A percentile compares a stretch with the other conserved stretches of the same genome.
Conservation (phyloP, 2,797 vertebrate species). For the Presbytis comata region DNA sequence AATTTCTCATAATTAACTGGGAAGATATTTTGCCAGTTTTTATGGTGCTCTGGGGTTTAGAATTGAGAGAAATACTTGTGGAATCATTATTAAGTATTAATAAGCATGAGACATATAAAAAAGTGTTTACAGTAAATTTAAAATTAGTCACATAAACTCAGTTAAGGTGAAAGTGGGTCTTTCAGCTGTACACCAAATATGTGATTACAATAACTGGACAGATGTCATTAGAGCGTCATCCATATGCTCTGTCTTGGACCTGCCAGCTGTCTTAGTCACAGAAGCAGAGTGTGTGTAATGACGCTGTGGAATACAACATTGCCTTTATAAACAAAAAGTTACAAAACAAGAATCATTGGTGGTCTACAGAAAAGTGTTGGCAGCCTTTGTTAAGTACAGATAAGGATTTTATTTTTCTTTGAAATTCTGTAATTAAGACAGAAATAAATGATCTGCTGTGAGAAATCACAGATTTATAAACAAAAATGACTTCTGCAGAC, state of each 20-base stretch:
- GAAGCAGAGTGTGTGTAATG: neutral
- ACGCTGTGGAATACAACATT: neutral
- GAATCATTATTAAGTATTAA: slow-evolving; percentile 10
- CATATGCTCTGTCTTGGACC: neutral
- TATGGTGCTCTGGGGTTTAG: neutral
- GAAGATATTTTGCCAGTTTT: neutral
- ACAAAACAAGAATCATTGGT: neutral
- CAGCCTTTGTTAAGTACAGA: neutral
- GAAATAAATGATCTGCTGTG: neutral
- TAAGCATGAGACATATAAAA: neutral
- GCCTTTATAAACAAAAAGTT: neutral
- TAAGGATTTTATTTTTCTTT: neutral
- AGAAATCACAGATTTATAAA: neutral
- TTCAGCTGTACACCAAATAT: neutral
- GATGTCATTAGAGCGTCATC: neutral
- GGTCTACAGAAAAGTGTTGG: neutral
- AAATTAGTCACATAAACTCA: neutral
- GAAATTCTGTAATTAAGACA: neutral
- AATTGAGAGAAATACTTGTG: slow-evolving; percentile 36
- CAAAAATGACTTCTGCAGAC: slow-evolving; percentile 6
- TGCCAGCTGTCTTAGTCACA: neutral
- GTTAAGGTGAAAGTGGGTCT: neutral
- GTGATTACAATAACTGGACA: neutral
- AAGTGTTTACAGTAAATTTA: neutral
- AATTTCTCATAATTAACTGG: slow-evolving; percentile 32